Conservation (phyloP, 2,113 vertebrate species). For the Pleuronectes platessa region DNA sequence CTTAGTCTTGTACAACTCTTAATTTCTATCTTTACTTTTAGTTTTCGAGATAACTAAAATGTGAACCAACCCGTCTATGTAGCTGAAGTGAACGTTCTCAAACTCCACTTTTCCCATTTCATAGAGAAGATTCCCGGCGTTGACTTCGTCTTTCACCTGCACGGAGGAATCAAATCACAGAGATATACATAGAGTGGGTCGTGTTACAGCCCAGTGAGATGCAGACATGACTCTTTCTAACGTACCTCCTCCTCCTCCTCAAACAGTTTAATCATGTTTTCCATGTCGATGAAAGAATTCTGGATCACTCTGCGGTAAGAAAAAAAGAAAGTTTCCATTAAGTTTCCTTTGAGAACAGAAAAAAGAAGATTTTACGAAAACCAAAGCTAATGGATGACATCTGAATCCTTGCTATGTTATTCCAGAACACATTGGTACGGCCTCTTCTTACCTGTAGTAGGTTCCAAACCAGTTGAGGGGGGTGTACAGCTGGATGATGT, state of each 20-base stretch:
- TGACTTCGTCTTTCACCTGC: conserved; percentile 91
- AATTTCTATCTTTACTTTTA: not conserved
- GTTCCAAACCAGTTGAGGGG: conserved; percentile 99
- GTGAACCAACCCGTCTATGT: conserved; percentile 84
- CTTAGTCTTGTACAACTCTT: not conserved
- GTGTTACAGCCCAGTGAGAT: rapidly evolving
- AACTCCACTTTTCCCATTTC: conserved; percentile 89
- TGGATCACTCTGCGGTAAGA: conserved; percentile 90
- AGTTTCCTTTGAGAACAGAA: no score
- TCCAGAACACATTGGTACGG: not conserved
- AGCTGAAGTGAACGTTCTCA: conserved; percentile 94
- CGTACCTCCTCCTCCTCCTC: conserved; percentile 90
- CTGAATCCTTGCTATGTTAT: not conserved
- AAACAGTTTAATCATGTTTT: conserved; percentile 97
- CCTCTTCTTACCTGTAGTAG: conserved; percentile 90
- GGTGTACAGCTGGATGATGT: conserved; percentile 95
- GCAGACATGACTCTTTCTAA: not conserved
- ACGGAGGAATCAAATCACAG: not conserved
- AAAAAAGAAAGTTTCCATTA: not conserved
- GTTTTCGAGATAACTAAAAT: not conserved
- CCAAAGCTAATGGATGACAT: no score
- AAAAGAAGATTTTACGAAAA: no score
- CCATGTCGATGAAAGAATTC: conserved; percentile 97
- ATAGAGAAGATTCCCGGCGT: conserved; percentile 84
- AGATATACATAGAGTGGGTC: not conserved